Evolutionary conservation across 2,888 invertebrate genomes (phyloP).

Genomic region (Apotomis betuletana): DNA sequence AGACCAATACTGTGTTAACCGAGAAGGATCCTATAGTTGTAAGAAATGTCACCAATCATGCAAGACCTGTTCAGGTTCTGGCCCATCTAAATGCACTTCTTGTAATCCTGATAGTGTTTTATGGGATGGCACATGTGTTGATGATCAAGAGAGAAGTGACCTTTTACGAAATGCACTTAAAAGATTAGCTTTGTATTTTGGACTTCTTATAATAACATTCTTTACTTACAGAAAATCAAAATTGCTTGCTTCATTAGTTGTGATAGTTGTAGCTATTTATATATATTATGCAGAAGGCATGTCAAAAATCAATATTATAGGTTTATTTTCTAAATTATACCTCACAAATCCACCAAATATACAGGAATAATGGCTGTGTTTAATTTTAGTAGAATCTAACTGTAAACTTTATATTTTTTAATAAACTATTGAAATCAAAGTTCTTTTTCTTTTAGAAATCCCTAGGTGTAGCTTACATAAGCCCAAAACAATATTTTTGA

Average conservation of each 20-base stretch:
- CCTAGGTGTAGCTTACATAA: too few species aligned
- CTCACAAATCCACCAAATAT: slow-evolving; percentile 27
- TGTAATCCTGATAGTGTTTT: slow-evolving; percentile 82
- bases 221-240: slow-evolving; percentile 57
- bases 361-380: slow-evolving; percentile 30
- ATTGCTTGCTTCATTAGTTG: slow-evolving; percentile 56
- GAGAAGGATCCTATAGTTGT: slow-evolving; percentile 91
- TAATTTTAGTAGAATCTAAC: slow-evolving; percentile 28
- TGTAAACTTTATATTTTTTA: background rate
- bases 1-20: slow-evolving; percentile 93
- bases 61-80: slow-evolving; percentile 91
- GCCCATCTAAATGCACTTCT: slow-evolving; percentile 91
- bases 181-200: slow-evolving; percentile 60
- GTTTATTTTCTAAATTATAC: slow-evolving; percentile 50
- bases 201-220: slow-evolving; percentile 58
- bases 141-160: slow-evolving; percentile 55
- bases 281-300: slow-evolving; percentile 64
- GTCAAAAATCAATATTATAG: slow-evolving; percentile 51
- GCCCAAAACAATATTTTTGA: too few species aligned
- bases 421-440: slow-evolving; percentile 7
- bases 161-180: slow-evolving; percentile 55
- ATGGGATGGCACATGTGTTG: slow-evolving; percentile 68
- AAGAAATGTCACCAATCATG: slow-evolving; percentile 92
- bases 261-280: slow-evolving; percentile 58
- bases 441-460: background rate